Evolutionary conservation across 2,888 invertebrate species (phyloP), one percentile per base, ranked within the genome.

Genomic region (Chydorus sphaericus): DNA sequence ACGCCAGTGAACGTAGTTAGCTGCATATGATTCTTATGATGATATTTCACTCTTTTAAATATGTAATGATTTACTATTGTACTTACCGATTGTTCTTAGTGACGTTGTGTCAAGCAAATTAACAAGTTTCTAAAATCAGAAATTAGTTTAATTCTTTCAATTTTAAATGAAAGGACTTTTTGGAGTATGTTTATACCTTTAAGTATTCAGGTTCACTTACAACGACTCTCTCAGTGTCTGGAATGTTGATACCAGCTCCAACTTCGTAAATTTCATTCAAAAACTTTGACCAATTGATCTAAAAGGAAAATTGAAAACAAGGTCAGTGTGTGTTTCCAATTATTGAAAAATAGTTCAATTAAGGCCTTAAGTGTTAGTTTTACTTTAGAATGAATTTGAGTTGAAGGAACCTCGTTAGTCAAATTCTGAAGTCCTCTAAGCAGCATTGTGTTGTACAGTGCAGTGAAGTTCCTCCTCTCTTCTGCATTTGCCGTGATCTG

Each of bases 1-100:
- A 56, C 88, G 76, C 90, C 90, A 90, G 52, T 89, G 69, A 54
- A 90, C 69, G 68, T 90, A 84, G 59, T 81, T 80, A 59, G 80
- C 83, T 61, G 86, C 60, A 58, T 28, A 57, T 54, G 31, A 28
- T 54, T 11, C 4, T 6, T n/a, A 5, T 26, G 3, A 30, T 28
- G 8, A 26, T 1, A n/a, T 28, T 49, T 28, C 26, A 6, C 14
- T 52, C 8, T 60, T 20, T 20, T 60, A 60, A 11, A 58, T 8
- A n/a, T 60, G 60, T 31, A 4, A 57, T n/a, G n/a, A n/a, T n/a
- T n/a, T n/a, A n/a, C n/a, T n/a, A 39, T 28, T 30, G 39, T 30
- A 59, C 65, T 64, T 66, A 80, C 82, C 80, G 61, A 82, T 65
- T 8, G 75, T 70, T 14, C 75, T 66, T 0, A 74, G 71, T 11